Evolutionary conservation across 2,888 invertebrate species (phyloP), one percentile per base, ranked within the genome.

Genomic region (Blera fallax): DNA sequence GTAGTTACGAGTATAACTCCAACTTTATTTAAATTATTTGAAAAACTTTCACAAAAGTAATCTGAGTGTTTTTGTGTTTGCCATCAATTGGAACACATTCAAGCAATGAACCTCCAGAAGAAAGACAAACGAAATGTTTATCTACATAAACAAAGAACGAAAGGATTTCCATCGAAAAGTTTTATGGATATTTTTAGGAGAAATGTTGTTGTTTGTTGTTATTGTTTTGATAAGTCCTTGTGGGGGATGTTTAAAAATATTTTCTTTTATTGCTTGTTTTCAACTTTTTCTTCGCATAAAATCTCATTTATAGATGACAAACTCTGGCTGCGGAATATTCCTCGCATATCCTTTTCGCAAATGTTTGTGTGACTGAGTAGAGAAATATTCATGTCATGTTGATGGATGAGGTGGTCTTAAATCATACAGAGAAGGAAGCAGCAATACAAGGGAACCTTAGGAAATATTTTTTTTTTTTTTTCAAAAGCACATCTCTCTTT

Each of bases 1-100:
- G 65, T 65, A 65, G 65, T 65, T 65, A n/a, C n/a, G n/a, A n/a
- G n/a, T n/a, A 65, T 65, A 34, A 65, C 32, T 65, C 45, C 32
- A 18, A 48, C 50, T 65, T 50, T 65, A 65, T 62, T 62, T 40
- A 62, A 62, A 62, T 65, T 50, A 43, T 43, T 69, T 54, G n/a
- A 1, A 34, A 34, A 50, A 65, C 32, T 50, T 69, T 27, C 32
- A 43, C 40, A 18, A n/a, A n/a, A 45, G 52, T 54, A 27, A 40
- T 62, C 24, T 52, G 43, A 27, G 62, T 62, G 62, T 62, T 27
- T 62, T 43, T 29, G 24, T 8, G 40, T 18, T 45, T 29, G 27
- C 58, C 37, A 37, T 24, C 21, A 58, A 37, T 58, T 21, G n/a
- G 58, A 21, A 10, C 21, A 48, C 45, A 45, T 18, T 18, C 8